Conservation (phyloP, 2,888 invertebrate genomes). For the Serripes groenlandicus region DNA sequence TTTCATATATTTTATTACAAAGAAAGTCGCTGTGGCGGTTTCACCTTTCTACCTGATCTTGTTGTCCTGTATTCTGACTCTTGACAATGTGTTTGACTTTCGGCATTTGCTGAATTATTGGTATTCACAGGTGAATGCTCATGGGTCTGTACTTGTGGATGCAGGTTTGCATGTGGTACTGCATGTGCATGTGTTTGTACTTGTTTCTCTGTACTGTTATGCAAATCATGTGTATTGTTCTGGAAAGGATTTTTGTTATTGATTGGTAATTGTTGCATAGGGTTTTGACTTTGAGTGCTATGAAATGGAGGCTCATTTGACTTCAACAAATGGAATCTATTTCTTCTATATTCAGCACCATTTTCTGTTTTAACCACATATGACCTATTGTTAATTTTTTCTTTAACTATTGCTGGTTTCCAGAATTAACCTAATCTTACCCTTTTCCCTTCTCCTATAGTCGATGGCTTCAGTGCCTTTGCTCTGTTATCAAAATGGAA, state of each 20-base stretch:
- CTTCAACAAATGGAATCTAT: constrained; percentile 4
- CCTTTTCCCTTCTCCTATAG: constrained; percentile 1
- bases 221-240: neutral
- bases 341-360: constrained; percentile 8
- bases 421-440: constrained; percentile 2
- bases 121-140: constrained; percentile 7
- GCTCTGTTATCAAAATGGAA: constrained; percentile 6
- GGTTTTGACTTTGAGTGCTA: neutral
- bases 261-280: neutral
- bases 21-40: constrained; percentile 8
- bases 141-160: too few species aligned
- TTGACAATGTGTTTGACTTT: neutral
- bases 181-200: too few species aligned
- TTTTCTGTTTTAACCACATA: neutral
- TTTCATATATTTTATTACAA: too few species aligned
- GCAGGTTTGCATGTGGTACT: too few species aligned
- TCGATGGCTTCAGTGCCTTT: neutral
- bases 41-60: constrained; percentile 3
- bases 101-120: neutral
- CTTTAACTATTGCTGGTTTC: neutral
- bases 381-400: neutral
- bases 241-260: neutral
- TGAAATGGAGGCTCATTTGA: neutral
- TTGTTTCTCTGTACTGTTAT: neutral
- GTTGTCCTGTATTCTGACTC: constrained; percentile 4